Percentiles rank a stretch among this genome's conserved stretches.
phyloP scores from a whole-genome alignment of 2,888 invertebrate species.

The Mesoligia furuncula region DNA sequence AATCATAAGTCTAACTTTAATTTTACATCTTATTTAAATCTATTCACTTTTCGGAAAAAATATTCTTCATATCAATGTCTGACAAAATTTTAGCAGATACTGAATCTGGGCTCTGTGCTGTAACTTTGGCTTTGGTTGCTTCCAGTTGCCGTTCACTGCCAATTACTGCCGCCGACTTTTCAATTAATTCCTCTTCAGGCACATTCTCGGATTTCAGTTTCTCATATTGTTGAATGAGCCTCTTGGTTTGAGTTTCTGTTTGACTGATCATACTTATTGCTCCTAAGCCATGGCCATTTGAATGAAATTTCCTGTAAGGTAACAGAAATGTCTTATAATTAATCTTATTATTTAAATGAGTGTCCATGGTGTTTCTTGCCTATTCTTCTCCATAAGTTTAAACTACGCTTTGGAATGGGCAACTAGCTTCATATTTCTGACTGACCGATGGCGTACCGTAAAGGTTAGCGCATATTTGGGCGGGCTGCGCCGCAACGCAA shows the following conservation, averaged over 20 bases:
- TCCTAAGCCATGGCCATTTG: slow-evolving; percentile 89
- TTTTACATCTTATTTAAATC: neutral
- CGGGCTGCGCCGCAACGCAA: no score
- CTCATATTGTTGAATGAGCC: slow-evolving; percentile 91
- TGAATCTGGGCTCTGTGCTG: slow-evolving; percentile 74
- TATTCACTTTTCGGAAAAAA: slow-evolving; percentile 75
- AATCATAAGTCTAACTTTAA: slow-evolving; percentile 6
- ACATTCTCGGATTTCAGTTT: slow-evolving; percentile 89
- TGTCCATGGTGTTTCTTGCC: neutral
- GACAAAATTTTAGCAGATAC: slow-evolving; percentile 78
- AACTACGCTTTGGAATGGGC: neutral
- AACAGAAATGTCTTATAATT: neutral
- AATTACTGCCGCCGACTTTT: slow-evolving; percentile 77
- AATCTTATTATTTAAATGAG: neutral
- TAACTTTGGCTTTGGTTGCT: slow-evolving; percentile 65
- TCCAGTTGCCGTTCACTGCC: slow-evolving; percentile 76
- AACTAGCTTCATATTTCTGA: neutral
- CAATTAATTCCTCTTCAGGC: slow-evolving; percentile 87
- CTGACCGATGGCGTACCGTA: neutral
- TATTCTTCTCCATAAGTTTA: neutral
- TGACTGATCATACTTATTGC: slow-evolving; percentile 89
- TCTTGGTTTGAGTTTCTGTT: slow-evolving; percentile 90
- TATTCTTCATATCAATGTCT: slow-evolving; percentile 79
- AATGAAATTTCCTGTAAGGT: slow-evolving; percentile 92
- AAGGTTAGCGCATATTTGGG: neutral